Evolutionary conservation across 2,888 invertebrate genomes (phyloP).

Genomic region (Stenichneumon culpator): DNA sequence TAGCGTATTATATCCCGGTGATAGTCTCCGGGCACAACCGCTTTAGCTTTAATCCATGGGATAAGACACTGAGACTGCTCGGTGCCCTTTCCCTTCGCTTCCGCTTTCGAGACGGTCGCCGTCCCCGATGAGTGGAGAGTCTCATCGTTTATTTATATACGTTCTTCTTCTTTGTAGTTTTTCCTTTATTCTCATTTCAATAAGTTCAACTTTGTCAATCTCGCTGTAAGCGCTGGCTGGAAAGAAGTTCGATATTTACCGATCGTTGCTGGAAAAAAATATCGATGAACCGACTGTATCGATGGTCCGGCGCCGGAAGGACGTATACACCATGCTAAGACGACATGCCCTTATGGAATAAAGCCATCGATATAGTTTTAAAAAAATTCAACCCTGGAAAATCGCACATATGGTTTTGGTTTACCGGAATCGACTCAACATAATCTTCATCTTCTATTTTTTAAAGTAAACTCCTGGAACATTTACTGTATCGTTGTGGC

Average conservation of each 20-base stretch:
- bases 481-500: too few species aligned
- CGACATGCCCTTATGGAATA: too few species aligned
- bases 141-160: conserved; percentile 6
- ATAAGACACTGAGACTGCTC: conserved; percentile 56
- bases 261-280: not conserved
- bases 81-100: conserved; percentile 26
- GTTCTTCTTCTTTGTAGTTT: not conserved
- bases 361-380: too few species aligned
- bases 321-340: too few species aligned
- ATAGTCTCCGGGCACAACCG: conserved; percentile 65
- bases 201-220: not conserved
- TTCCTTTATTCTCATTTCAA: conserved; percentile 6
- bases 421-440: too few species aligned
- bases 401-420: too few species aligned
- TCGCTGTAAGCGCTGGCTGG: not conserved
- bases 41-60: conserved; percentile 67
- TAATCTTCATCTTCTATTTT: too few species aligned
- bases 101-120: conserved; percentile 1
- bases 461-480: too few species aligned
- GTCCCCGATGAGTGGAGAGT: not conserved
- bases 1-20: conserved; percentile 71
- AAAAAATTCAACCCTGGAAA: too few species aligned
- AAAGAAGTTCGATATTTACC: not conserved
- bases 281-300: not conserved
- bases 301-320: too few species aligned